These are phyloP conservation scores for Leuciscus waleckii DNA, from an alignment of 2,797 vertebrate genomes.

Conservation along the genomic window DNA sequence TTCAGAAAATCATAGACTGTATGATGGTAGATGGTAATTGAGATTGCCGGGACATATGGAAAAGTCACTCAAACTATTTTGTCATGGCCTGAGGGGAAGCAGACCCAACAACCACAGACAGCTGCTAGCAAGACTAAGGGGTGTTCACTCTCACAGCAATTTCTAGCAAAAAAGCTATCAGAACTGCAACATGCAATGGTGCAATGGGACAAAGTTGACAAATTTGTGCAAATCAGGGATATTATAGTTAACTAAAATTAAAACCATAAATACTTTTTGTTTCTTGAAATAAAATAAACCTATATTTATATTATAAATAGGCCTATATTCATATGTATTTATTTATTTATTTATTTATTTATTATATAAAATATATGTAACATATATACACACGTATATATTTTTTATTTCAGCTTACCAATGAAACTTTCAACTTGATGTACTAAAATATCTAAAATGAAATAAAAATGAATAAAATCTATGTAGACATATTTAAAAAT, in stretches of 20 bases:
- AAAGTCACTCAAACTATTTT: constrained; percentile 44
- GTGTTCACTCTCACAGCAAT: constrained; percentile 1
- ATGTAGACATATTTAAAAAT: too few species aligned
- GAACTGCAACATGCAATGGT: neutral
- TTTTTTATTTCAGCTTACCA: too few species aligned
- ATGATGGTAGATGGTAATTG: neutral
- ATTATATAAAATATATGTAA: too few species aligned
- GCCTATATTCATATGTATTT: too few species aligned
- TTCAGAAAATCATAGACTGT: neutral
- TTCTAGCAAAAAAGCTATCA: constrained; percentile 21
- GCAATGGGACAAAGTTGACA: neutral
- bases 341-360: too few species aligned
- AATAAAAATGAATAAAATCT: too few species aligned
- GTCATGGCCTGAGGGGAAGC: constrained; percentile 41
- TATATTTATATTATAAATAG: too few species aligned
- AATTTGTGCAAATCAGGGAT: neutral
- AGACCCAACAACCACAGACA: constrained; percentile 39
- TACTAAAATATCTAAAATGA: too few species aligned
- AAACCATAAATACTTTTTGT: neutral
- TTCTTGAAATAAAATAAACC: too few species aligned
- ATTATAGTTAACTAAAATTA: neutral
- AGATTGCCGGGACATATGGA: constrained; percentile 10
- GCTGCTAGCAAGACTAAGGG: constrained; percentile 14
- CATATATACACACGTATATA: too few species aligned
- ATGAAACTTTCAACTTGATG: too few species aligned